These are phyloP conservation scores for Triplophysa bombifrons DNA, from an alignment of 2,797 vertebrate species.

Conservation along the genomic window DNA sequence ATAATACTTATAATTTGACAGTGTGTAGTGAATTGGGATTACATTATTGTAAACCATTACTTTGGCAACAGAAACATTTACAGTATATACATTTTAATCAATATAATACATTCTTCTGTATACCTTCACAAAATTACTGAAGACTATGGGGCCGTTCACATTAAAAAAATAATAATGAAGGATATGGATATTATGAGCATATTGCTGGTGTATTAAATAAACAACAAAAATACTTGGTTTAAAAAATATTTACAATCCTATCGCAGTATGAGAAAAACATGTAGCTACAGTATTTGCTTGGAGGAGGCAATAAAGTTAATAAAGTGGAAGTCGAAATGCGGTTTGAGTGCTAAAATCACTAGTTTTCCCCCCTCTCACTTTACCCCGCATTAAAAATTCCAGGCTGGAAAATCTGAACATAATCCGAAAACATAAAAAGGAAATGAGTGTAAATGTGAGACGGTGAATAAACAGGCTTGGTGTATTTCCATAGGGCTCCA, in stretches of 20 bases:
- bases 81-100: not conserved
- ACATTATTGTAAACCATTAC: not conserved
- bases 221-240: not conserved
- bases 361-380: constrained; percentile 10
- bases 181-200: too few relatives aligned
- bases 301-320: not conserved
- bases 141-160: too few relatives aligned
- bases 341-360: constrained; percentile 31
- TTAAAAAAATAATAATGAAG: too few relatives aligned
- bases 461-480: constrained; percentile 67
- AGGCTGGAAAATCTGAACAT: constrained; percentile 72
- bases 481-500: constrained; percentile 58
- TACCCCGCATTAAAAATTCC: constrained; percentile 54
- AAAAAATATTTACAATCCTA: not conserved
- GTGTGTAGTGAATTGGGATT: constrained; percentile 8
- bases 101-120: not conserved
- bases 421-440: constrained; percentile 69
- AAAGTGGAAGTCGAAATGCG: constrained; percentile 21
- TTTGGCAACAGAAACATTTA: not conserved
- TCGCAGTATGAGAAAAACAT: constrained; percentile 12
- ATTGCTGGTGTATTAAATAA: not conserved
- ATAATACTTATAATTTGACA: not conserved
- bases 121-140: not conserved
- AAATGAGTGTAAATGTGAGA: constrained; percentile 68
- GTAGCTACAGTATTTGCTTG: constrained; percentile 19